These are phyloP conservation scores for Holotrichia oblita DNA, from an alignment of 1,140 invertebrate species.

Conservation along the genomic window DNA sequence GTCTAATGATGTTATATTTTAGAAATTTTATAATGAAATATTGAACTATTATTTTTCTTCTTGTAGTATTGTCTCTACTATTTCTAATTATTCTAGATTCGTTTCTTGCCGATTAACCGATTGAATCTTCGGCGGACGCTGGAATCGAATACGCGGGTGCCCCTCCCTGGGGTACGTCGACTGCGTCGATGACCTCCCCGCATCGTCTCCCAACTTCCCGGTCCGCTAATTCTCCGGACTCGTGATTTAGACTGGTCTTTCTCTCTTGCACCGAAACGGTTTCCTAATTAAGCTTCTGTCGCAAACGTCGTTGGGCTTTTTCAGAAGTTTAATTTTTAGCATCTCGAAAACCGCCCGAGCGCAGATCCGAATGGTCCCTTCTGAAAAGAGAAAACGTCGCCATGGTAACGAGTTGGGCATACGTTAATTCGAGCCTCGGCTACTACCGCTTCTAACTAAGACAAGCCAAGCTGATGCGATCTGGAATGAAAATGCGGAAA, in stretches of 20 bases:
- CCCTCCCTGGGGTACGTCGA: background rate
- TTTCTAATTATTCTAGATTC: background rate
- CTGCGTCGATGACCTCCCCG: background rate
- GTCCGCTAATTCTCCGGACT: slow-evolving; percentile 55
- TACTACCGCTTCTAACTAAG: slow-evolving; percentile 4
- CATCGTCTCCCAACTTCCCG: background rate
- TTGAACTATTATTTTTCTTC: too few relatives aligned
- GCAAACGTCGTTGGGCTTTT: slow-evolving; percentile 60
- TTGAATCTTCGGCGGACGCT: background rate
- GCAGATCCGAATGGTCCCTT: slow-evolving; percentile 48
- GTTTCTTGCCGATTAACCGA: background rate
- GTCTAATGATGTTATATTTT: too few relatives aligned
- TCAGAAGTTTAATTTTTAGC: slow-evolving; percentile 59
- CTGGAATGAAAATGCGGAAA: background rate
- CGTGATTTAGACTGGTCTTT: slow-evolving; percentile 56
- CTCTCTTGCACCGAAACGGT: slow-evolving; percentile 57
- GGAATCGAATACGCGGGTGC: background rate
- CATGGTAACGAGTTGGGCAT: slow-evolving; percentile 48
- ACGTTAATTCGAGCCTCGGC: slow-evolving; percentile 48
- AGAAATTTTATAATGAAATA: too few relatives aligned
- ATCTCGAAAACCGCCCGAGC: slow-evolving; percentile 55
- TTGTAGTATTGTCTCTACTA: too few relatives aligned
- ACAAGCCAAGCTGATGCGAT: background rate
- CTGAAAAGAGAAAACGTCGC: slow-evolving; percentile 43
- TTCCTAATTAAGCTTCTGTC: slow-evolving; percentile 63